Base-by-base conservation (phyloP, 1,140 invertebrate genomes). In the Leptopilina boulardi region DNA sequence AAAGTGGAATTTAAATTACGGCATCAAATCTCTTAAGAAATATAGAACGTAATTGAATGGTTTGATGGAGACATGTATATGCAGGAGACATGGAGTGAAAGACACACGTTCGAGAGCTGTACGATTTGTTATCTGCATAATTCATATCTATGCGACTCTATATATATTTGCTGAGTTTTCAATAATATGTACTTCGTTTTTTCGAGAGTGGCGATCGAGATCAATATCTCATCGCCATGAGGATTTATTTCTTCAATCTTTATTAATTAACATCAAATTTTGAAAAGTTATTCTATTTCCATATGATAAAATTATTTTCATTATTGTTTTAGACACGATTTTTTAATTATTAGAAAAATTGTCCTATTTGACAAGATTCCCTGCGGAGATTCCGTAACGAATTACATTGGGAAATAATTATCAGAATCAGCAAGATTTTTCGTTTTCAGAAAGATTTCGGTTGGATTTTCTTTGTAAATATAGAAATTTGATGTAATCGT, bases 51-150 rank as follows among this genome's bases (percentile, higher is more conserved):
- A 30, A 66, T 30, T 66, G 56, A 66, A 66, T 66, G 23, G 26
- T 66, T 66, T 66, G 26, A 38, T 9, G 23, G 26, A 30, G 59
- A 34, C 59, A 15, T 66, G 4, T 30, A 30, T 66, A n/a, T n/a
- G n/a, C n/a, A n/a, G 15, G 3, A 15, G 59, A 66, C 26, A 66
- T 5, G n/a, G 21, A 66, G 23, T 66, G 9, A 66, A 30, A 66
- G 59, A 66, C 59, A 66, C 59, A 30, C 15, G 5, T 66, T 30
- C 11, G 11, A 66, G 11, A 66, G 59, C 15, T 18, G 26, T 66
- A 66, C 13, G 59, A 30, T 66, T 66, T 66, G 13, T 26, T 66
- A 30, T 66, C 59, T 66, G 59, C 59, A 66, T 66, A 26, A 66
- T 66, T 66, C 23, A 66, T 66, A 66, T n/a, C n/a, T 30, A 66